These are phyloP conservation scores for Drosophila sucinea DNA, from an alignment of 1,140 invertebrate species.

Conservation along the genomic window DNA sequence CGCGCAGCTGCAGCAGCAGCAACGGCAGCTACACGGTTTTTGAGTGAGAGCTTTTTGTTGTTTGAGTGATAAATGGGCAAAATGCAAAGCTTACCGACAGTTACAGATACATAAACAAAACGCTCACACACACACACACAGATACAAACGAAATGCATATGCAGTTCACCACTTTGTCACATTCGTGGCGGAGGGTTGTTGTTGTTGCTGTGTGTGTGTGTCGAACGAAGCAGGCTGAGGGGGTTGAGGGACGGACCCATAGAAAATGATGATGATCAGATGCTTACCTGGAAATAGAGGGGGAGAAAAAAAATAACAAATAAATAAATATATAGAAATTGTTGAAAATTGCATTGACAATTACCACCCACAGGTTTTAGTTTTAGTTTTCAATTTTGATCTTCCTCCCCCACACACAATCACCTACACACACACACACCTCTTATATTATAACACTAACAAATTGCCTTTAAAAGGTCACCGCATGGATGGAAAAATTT, in stretches of 20 bases:
- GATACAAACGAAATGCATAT: constrained; percentile 2
- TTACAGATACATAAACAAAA: constrained; percentile 10
- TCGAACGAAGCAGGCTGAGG: not conserved
- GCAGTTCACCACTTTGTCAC: constrained; percentile 6
- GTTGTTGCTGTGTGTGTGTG: not conserved
- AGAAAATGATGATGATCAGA: constrained; percentile 12
- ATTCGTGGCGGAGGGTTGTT: not conserved
- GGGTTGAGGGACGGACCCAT: not conserved
- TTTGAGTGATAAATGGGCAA: constrained; percentile 31
- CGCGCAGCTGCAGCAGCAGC: constrained; percentile 24
- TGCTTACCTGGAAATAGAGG: constrained; percentile 62
- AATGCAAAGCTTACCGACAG: constrained; percentile 44
- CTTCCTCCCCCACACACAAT: not conserved
- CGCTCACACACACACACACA: not conserved
- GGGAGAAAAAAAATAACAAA: constrained; percentile 9
- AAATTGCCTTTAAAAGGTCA: constrained; percentile 14
- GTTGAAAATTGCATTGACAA: constrained; percentile 33
- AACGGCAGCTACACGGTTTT: constrained; percentile 15
- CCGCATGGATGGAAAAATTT: constrained; percentile 8
- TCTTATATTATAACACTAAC: not conserved
- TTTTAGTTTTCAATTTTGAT: constrained; percentile 11
- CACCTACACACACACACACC: not conserved
- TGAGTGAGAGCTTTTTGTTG: constrained; percentile 54
- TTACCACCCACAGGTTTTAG: constrained; percentile 10
- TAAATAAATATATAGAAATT: constrained; percentile 31